Conservation (phyloP, 1,140 invertebrate species). For the Drosophila carrolli region DNA sequence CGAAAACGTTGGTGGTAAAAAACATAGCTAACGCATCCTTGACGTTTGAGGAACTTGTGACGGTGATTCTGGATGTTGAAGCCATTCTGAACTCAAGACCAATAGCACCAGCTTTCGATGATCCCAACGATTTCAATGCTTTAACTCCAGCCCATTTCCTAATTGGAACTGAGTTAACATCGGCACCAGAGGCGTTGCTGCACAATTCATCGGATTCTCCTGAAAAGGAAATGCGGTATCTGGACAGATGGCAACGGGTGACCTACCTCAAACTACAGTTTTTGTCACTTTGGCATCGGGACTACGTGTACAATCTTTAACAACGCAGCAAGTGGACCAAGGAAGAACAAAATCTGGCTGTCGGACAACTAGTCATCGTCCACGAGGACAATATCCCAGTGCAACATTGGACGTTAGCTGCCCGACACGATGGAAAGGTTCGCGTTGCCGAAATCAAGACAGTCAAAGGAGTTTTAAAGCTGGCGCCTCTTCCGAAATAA, state of each 20-base stretch:
- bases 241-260: neutral
- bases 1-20: neutral
- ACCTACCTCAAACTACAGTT: slow-evolving; percentile 1
- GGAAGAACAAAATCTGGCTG: neutral
- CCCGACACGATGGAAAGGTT: neutral
- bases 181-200: neutral
- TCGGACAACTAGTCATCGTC: neutral
- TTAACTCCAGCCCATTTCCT: no score
- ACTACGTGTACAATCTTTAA: no score
- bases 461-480: neutral
- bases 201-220: neutral
- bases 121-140: no score
- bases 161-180: neutral
- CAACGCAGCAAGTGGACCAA: neutral
- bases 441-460: neutral
- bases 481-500: neutral
- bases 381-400: neutral
- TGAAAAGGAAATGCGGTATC: neutral
- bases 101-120: no score
- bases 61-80: no score
- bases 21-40: no score
- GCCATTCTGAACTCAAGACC: no score
- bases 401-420: neutral
- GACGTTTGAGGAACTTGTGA: no score
- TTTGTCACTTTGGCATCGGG: neutral